Conservation (phyloP, 2,888 invertebrate genomes). For the Conistra vaccinii region DNA sequence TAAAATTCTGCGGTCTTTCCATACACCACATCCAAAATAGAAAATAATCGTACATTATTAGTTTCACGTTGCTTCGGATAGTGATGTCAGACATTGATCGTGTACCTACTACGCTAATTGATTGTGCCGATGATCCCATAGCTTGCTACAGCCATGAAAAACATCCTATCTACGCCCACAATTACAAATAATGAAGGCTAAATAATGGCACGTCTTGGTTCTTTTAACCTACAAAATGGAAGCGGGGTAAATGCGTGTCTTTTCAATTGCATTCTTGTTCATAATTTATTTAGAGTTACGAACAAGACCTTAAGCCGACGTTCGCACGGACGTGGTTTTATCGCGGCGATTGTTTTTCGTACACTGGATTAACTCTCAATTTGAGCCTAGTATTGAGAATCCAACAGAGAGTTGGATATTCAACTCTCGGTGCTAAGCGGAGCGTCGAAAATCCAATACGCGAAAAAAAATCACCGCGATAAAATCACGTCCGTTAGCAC, state of each 20-base stretch:
- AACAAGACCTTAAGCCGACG: not conserved
- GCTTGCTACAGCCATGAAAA: conserved; percentile 26
- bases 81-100: conserved; percentile 57
- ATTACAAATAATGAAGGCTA: conserved; percentile 5
- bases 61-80: conserved; percentile 2
- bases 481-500: no score
- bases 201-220: not conserved
- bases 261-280: conserved; percentile 5
- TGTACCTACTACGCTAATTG: conserved; percentile 43
- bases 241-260: not conserved
- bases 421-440: no score
- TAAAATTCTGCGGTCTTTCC: not conserved
- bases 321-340: no score
- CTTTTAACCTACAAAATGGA: not conserved
- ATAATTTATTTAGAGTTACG: not conserved
- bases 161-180: conserved; percentile 30
- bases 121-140: conserved; percentile 37
- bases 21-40: conserved; percentile 33
- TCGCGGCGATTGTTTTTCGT: no score
- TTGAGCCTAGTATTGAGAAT: no score
- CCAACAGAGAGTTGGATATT: no score
- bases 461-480: no score
- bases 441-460: no score
- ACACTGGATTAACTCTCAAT: no score
- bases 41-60: conserved; percentile 12